Evolutionary conservation across 2,113 vertebrate species (phyloP).

Genomic region (Dromas ardeola): DNA sequence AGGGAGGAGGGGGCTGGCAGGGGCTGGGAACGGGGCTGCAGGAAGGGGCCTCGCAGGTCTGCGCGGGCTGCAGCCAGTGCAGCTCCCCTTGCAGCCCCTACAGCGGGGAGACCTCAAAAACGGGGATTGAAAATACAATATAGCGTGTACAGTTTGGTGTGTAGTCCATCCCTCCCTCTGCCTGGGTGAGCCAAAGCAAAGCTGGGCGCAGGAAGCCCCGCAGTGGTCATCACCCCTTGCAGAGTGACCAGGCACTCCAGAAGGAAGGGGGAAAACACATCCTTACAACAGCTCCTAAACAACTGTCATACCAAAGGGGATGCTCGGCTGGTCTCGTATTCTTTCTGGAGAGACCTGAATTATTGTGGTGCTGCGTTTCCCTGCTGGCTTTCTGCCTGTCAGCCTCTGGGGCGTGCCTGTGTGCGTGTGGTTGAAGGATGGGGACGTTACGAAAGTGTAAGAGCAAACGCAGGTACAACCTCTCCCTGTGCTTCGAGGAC

Average conservation of each 20-base stretch:
- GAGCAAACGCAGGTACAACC: not conserved
- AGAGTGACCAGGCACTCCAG: not conserved
- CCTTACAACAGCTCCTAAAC: not conserved
- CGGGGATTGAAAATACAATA: not conserved
- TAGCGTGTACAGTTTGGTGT: fast-evolving
- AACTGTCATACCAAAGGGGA: not conserved
- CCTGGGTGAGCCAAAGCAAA: not conserved
- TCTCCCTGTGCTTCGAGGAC: not conserved
- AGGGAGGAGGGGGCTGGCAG: conserved; percentile 6
- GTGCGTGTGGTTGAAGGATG: not conserved
- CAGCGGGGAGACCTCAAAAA: not conserved
- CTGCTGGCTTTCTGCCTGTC: not conserved
- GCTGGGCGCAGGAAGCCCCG: fast-evolving
- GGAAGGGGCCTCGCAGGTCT: not conserved
- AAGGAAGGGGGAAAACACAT: not conserved
- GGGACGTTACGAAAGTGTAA: fast-evolving
- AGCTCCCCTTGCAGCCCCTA: not conserved
- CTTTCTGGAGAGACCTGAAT: not conserved
- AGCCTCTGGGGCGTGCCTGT: fast-evolving
- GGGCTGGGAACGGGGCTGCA: not conserved
- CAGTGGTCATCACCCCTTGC: not conserved
- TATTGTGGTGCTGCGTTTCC: not conserved
- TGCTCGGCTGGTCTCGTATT: not conserved
- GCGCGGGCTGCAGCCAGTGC: not conserved
- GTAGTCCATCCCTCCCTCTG: not conserved